Evolutionary conservation across 2,113 vertebrate species (phyloP), one percentile per base, ranked within the genome.

Genomic region (Psilopsiagon aurifrons): DNA sequence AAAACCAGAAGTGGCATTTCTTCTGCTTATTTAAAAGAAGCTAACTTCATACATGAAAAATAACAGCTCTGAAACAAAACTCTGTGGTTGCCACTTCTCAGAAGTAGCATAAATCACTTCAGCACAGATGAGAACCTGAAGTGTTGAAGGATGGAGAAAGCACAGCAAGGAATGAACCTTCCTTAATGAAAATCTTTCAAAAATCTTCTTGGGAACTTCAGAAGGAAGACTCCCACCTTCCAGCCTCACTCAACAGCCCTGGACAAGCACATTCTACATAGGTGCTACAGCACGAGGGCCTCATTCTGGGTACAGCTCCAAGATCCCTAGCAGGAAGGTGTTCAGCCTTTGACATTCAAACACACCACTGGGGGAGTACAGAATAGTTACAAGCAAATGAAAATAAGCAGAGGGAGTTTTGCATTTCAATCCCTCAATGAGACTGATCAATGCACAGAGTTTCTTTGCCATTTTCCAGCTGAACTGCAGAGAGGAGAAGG

Each of bases 381-480:
- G 1, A 3, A 22, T 0, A 41, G 10, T 25, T 71, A 43, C 20
- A 66, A 64, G 70, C 39, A 67, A 67, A 39, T 13, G 4, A 43
- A 35, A 52, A 4, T 7, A 43, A 62, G 19, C 1, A 19, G 12
- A 74, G 20, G 70, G 20, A 6, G 33, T 47, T 91, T 79, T 44
- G 11, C 59, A 37, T 83, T 59, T 91, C 66, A 33, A 8, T 43
- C 37, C 73, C 35, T 7, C 63, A 87, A 4, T 17, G 8, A 8
- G 55, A 51, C 75, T 73, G 69, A 91, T 90, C 66, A 73, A 39
- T 11, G 31, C 37, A 41, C 10, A 19, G 14, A 80, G 8, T 39
- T 73, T 88, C 66, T 64, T n/a, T 47, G 52, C 51, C 29, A 44
- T 92, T 93, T 97, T 91, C 83, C 91, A 94, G 74, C 59, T 92